Conservation (phyloP, 2,888 invertebrate species). For the Cosmia trapezina region DNA sequence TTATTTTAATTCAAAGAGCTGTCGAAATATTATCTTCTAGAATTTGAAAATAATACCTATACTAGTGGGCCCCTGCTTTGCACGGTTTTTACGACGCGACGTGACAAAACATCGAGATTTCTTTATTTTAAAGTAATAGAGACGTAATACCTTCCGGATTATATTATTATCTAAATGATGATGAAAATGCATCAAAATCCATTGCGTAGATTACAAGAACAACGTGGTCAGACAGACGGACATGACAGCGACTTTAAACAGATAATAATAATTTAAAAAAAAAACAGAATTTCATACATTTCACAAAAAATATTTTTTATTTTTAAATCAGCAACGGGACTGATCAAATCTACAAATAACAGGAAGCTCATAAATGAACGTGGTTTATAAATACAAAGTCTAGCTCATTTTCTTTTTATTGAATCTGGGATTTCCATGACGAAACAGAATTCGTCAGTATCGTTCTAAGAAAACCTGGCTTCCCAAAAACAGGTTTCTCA, state of each 20-base stretch:
- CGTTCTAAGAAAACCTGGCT: background rate
- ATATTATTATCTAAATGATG: background rate
- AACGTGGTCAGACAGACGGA: background rate
- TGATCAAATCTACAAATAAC: constrained; percentile 18
- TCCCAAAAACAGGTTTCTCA: background rate
- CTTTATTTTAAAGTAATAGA: background rate
- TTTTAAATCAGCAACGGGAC: background rate
- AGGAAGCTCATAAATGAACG: constrained; percentile 19
- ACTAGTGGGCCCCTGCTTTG: background rate
- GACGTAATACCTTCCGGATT: too few species aligned
- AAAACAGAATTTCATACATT: background rate
- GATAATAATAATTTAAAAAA: background rate
- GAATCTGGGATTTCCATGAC: constrained; percentile 9
- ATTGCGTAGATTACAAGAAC: background rate
- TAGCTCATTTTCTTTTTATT: constrained; percentile 5
- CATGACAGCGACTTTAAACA: background rate
- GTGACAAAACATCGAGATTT: background rate
- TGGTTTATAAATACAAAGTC: constrained; percentile 25
- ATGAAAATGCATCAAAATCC: background rate
- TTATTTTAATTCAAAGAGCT: constrained; percentile 1
- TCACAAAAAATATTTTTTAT: constrained; percentile 1
- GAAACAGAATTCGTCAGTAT: background rate
- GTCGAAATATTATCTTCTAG: background rate
- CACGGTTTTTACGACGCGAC: background rate
- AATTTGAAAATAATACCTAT: background rate